A percentile compares a stretch with the other conserved stretches of the same genome.
Conservation (phyloP, 2,113 vertebrate genomes). For the Lathamus discolor region DNA sequence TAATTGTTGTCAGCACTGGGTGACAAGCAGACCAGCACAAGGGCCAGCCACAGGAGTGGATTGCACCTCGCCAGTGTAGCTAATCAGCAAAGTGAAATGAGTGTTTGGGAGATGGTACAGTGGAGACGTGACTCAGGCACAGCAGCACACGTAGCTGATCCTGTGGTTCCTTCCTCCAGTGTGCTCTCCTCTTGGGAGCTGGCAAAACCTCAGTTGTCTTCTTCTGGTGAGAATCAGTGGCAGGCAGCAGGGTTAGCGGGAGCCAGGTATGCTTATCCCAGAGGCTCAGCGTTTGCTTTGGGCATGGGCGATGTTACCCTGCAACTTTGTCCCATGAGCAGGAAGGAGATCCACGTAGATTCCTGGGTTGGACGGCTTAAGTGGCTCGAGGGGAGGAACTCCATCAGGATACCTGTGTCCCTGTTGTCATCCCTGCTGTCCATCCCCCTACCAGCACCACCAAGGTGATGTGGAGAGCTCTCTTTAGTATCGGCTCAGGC, state of each 20-base stretch:
- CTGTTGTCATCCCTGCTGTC: background rate
- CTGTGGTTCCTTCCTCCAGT: background rate
- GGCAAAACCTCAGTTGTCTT: background rate
- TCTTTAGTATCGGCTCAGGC: background rate
- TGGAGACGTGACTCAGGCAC: background rate
- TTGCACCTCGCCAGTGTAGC: rapidly evolving
- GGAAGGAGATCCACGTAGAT: background rate
- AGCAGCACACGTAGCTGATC: background rate
- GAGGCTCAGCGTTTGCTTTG: background rate
- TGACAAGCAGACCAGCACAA: background rate
- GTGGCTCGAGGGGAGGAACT: background rate
- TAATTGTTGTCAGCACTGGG: background rate
- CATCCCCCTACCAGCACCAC: background rate
- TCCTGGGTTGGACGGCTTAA: background rate
- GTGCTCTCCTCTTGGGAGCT: background rate
- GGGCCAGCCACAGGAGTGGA: rapidly evolving
- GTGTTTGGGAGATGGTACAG: background rate
- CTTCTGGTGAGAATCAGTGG: background rate
- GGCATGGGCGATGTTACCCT: background rate
- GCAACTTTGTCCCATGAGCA: rapidly evolving
- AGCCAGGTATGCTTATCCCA: background rate
- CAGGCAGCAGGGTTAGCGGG: background rate
- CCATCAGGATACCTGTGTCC: background rate
- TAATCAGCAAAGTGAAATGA: background rate
- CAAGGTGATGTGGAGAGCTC: background rate